phyloP scores from a whole-genome alignment of 2,113 vertebrate species.

The Rutilus rutilus region DNA sequence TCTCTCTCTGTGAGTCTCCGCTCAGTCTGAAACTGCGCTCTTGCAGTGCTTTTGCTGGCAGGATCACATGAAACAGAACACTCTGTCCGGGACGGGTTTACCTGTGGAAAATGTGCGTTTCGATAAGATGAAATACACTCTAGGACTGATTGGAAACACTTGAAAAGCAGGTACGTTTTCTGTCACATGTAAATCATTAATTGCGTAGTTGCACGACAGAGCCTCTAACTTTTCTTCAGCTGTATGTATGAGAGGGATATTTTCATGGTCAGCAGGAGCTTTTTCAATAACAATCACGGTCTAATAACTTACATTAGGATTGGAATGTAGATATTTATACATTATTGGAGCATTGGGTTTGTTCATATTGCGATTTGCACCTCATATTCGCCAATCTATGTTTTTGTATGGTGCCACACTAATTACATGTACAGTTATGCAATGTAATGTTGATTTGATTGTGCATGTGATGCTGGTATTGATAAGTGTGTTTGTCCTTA shows the following conservation, averaged over 20 bases:
- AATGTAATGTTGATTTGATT: conserved; percentile 35
- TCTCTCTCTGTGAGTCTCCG: conserved; percentile 25
- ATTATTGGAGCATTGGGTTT: neutral
- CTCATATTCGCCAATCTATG: neutral
- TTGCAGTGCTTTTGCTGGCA: conserved; percentile 43
- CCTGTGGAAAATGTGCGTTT: conserved; percentile 18
- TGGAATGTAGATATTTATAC: neutral
- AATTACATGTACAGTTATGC: neutral
- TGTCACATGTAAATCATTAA: neutral
- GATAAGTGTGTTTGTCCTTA: neutral
- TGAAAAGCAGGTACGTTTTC: conserved; percentile 29
- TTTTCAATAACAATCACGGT: neutral
- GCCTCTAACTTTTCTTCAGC: conserved; percentile 25
- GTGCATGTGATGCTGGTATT: conserved; percentile 19
- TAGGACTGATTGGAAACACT: conserved; percentile 12
- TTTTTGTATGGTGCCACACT: neutral
- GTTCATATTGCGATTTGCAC: neutral
- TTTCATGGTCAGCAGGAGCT: neutral
- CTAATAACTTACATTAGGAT: neutral
- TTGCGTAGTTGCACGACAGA: conserved; percentile 13
- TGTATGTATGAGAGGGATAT: neutral
- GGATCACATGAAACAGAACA: conserved; percentile 37
- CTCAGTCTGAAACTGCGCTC: conserved; percentile 31
- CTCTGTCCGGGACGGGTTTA: conserved; percentile 20
- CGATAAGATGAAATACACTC: neutral